These are phyloP conservation scores for Naja naja DNA, from an alignment of 2,113 vertebrate species.

Conservation along the genomic window DNA sequence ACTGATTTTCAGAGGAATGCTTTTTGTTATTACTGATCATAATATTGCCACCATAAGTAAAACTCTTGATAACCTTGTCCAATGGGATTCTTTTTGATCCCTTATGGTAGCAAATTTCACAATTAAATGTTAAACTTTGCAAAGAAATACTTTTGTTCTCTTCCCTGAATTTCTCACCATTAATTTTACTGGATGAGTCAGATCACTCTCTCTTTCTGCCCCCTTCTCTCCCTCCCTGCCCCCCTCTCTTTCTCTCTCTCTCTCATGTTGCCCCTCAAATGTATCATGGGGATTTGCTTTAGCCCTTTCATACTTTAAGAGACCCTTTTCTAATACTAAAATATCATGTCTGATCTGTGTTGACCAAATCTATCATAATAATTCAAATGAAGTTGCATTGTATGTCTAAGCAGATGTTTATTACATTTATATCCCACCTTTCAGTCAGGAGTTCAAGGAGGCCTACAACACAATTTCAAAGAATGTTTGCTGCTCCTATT, in stretches of 20 bases:
- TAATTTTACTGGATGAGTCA: not conserved
- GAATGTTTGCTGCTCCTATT: not conserved
- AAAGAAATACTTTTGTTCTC: not conserved
- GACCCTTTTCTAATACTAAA: not conserved
- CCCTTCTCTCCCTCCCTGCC: not conserved
- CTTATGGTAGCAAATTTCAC: not conserved
- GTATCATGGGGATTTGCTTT: not conserved
- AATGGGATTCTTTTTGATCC: not conserved
- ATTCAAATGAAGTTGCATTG: not conserved
- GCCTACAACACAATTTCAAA: not conserved
- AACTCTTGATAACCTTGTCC: not conserved
- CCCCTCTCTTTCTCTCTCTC: not conserved
- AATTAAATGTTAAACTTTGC: not conserved
- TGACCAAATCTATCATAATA: not conserved
- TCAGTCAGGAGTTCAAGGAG: not conserved
- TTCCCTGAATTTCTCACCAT: not conserved
- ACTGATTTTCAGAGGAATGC: not conserved
- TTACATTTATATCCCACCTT: not conserved
- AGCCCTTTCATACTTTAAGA: not conserved
- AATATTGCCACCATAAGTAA: not conserved
- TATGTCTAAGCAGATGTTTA: not conserved
- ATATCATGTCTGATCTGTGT: not conserved
- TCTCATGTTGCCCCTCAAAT: not conserved
- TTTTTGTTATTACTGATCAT: not conserved
- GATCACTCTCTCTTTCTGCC: not conserved